Conservation (phyloP, 2,113 vertebrate genomes). For the Sinocyclocheilus anshuiensis region DNA sequence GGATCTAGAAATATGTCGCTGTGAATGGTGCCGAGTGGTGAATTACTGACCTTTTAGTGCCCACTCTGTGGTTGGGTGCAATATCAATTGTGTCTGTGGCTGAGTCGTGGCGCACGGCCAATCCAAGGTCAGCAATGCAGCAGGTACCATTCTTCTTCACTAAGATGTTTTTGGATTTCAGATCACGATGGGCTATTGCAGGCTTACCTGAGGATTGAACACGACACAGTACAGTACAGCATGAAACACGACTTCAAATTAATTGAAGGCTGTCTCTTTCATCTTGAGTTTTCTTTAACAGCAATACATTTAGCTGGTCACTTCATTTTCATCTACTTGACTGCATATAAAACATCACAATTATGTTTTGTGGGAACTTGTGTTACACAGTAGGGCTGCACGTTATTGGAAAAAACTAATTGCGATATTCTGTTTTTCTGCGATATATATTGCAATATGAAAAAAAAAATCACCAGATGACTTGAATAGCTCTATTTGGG, state of each 20-base stretch:
- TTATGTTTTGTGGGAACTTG: background rate
- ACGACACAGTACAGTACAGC: background rate
- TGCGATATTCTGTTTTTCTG: no score
- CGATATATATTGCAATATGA: no score
- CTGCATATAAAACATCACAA: background rate
- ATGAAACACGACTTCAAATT: background rate
- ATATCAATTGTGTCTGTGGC: slow-evolving; percentile 89
- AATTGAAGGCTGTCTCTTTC: background rate
- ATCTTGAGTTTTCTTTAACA: background rate
- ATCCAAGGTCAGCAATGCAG: slow-evolving; percentile 84
- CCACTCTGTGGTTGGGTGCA: slow-evolving; percentile 88
- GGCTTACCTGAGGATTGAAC: slow-evolving; percentile 77
- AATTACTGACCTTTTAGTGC: slow-evolving; percentile 83
- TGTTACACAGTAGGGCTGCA: background rate
- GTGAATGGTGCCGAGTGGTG: background rate
- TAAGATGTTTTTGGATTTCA: slow-evolving; percentile 88
- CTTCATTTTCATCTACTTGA: background rate
- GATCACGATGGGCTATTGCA: slow-evolving; percentile 85
- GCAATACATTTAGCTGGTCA: background rate
- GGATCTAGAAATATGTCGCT: background rate
- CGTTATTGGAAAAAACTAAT: no score
- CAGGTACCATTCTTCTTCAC: slow-evolving; percentile 88
- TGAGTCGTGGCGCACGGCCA: slow-evolving; percentile 86
- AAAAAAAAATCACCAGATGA: no score
- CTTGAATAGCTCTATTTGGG: no score